Conservation (phyloP, 2,113 vertebrate species). For the Pithys albifrons region DNA sequence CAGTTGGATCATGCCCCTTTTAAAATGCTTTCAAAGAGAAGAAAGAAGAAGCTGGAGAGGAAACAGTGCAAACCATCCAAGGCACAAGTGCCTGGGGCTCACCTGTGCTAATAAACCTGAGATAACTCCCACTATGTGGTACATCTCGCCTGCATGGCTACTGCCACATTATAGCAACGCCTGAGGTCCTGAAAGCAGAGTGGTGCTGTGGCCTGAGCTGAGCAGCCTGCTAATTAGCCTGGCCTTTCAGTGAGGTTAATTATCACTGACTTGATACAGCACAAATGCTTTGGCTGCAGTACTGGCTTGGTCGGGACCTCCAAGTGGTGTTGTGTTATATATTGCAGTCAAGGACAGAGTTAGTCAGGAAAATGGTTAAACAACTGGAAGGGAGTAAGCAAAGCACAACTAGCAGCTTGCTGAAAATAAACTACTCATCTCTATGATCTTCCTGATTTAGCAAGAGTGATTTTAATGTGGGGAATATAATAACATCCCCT, state of each 20-base stretch:
- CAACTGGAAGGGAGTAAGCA: not conserved
- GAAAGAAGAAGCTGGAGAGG: not conserved
- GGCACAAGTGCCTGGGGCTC: rapidly evolving
- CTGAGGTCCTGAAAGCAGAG: not conserved
- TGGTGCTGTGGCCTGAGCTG: not conserved
- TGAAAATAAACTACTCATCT: not conserved
- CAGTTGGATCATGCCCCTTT: rapidly evolving
- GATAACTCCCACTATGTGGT: rapidly evolving
- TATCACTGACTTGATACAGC: not conserved
- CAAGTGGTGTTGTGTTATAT: not conserved
- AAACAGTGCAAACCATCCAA: not conserved
- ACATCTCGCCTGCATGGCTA: not conserved
- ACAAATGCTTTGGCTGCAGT: not conserved
- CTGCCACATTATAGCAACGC: not conserved
- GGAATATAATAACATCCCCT: conserved; percentile 15
- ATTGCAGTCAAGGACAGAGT: not conserved
- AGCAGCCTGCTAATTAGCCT: not conserved
- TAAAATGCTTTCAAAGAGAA: not conserved
- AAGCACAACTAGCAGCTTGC: not conserved
- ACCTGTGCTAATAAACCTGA: not conserved
- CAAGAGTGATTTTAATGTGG: not conserved
- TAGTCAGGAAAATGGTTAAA: not conserved
- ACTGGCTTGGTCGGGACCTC: not conserved
- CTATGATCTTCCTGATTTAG: not conserved
- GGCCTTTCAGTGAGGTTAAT: not conserved